Base-by-base conservation (phyloP, 2,888 invertebrate genomes). In the Coleophora flavipennella region DNA sequence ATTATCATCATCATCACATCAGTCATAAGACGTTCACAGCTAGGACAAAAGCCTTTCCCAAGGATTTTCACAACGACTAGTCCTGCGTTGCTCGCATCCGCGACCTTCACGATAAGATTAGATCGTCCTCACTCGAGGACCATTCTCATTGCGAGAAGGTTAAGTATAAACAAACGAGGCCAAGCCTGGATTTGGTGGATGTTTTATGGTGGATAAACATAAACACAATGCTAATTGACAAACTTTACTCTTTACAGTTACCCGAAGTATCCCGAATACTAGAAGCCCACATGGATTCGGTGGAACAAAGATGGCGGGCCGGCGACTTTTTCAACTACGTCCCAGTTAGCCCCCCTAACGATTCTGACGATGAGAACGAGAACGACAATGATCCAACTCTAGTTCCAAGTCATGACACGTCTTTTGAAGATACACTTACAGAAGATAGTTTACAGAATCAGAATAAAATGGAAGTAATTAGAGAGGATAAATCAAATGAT, bases 231-330 rank as follows among this genome's bases (percentile, higher is more conserved):
- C 20, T 20, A 4, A 20, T 6, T 20, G 6, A 20, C 6, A 20
- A 4, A 4, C 6, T 20, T 20, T 3, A 4, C 6, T 20, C 20
- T 20, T 8, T 36, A 10, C 53, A 85, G 84, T 50, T 84, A 0
- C 76, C 81, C 3, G 81, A 78, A 57, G 81, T 79, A 9, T 83
- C 83, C 0, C 64, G 64, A 2, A 67, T 81, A 6, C 50, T 84
- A 1, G 75, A 80, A 51, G 72, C 58, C 0, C 79, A 77, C 44
- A 77, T 84, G 58, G 68, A 67, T 11, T 66, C 60, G 10, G 71
- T 74, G 0, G 79, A 77, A 42, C 67, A 70, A 41, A 57, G 67
- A 40, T 71, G 74, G 68, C 59, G 73, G 0, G 62, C 68, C 0
- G 70, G 67, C 0, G 61, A 63, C 13, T 64, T 53, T 32, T 55